phyloP scores from a whole-genome alignment of 2,113 vertebrate species.

The Antechinus flavipes region DNA sequence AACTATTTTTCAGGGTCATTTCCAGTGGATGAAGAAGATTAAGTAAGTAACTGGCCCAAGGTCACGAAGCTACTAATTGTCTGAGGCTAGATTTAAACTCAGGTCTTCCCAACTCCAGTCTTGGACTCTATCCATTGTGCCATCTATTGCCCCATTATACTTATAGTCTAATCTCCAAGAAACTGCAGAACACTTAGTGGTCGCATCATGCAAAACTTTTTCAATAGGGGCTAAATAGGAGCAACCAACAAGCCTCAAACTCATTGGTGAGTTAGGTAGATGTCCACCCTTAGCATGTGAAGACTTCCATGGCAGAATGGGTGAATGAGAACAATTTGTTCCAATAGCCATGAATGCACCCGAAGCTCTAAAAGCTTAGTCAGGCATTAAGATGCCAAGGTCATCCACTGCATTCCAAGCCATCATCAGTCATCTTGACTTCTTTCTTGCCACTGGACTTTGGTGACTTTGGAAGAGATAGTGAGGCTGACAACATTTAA shows the following conservation, averaged over 20 bases:
- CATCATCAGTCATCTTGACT: not conserved
- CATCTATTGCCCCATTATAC: not conserved
- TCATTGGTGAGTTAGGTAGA: not conserved
- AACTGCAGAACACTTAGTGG: not conserved
- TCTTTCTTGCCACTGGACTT: not conserved
- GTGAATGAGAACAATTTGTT: not conserved
- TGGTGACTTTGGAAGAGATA: not conserved
- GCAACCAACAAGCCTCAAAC: not conserved
- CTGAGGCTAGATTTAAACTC: not conserved
- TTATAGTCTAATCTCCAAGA: not conserved
- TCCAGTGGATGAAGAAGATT: not conserved
- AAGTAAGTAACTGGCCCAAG: not conserved
- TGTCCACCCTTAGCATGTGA: not conserved
- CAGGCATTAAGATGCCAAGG: not conserved
- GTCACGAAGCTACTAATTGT: not conserved
- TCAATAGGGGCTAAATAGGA: not conserved
- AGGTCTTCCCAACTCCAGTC: not conserved
- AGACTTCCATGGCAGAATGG: not conserved
- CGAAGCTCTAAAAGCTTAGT: not conserved
- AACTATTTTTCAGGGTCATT: not conserved
- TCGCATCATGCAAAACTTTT: not conserved
- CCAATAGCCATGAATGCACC: not conserved
- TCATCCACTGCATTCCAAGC: not conserved
- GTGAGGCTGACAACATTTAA: not conserved
- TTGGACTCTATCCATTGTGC: not conserved